Evolutionary conservation across 2,888 invertebrate species (phyloP).

Genomic region (Iphiclides podalirius): DNA sequence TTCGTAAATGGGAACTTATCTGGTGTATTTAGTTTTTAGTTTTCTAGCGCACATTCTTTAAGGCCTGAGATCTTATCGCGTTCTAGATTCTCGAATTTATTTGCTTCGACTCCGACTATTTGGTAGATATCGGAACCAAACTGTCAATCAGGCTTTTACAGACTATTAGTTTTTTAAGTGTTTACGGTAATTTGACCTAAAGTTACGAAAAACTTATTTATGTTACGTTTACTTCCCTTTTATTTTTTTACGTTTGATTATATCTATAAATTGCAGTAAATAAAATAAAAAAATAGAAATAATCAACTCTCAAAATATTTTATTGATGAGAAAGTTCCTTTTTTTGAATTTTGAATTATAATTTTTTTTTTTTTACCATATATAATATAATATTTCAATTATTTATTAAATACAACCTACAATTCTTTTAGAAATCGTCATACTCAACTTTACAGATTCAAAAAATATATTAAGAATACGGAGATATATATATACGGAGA

Average conservation of each 20-base stretch:
- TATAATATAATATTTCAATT: neutral
- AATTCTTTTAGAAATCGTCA: too few relatives aligned
- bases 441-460: too few relatives aligned
- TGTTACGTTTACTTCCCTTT: too few relatives aligned
- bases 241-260: too few relatives aligned
- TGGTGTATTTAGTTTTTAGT: neutral
- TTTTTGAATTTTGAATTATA: too few relatives aligned
- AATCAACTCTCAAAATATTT: too few relatives aligned
- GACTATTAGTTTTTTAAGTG: conserved; percentile 1
- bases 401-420: too few relatives aligned
- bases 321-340: too few relatives aligned
- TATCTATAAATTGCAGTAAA: too few relatives aligned
- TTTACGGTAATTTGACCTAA: conserved; percentile 1
- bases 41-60: conserved; percentile 3
- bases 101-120: neutral
- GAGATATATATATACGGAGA: too few relatives aligned
- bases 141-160: neutral
- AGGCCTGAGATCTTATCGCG: conserved; percentile 14
- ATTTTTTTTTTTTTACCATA: neutral
- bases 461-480: too few relatives aligned
- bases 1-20: too few relatives aligned
- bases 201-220: neutral
- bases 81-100: conserved; percentile 5
- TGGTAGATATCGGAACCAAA: neutral
- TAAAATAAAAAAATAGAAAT: neutral